Percentiles rank a stretch among this genome's conserved stretches.
Conservation (phyloP, 2,113 vertebrate genomes). For the Ciconia stormi region DNA sequence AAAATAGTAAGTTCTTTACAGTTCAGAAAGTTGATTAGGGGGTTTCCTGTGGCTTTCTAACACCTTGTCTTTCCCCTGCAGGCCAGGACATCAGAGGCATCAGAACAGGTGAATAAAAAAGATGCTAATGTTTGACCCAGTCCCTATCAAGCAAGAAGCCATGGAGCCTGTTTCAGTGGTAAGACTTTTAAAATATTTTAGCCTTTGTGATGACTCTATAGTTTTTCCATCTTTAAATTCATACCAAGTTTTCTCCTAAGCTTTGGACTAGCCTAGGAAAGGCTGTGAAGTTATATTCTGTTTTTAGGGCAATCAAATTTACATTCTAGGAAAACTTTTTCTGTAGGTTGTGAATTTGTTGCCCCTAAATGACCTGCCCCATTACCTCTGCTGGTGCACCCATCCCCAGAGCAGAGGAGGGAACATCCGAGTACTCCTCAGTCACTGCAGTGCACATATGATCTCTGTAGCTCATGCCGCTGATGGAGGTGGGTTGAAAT, state of each 20-base stretch:
- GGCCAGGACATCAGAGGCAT: conserved; percentile 34
- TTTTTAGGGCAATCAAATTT: not conserved
- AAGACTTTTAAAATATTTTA: conserved; percentile 46
- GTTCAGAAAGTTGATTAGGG: not conserved
- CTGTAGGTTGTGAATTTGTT: not conserved
- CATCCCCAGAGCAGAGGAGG: not conserved
- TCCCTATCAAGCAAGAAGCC: conserved; percentile 89
- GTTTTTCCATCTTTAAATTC: not conserved
- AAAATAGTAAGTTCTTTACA: not conserved
- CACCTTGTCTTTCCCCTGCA: not conserved
- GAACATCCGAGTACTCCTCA: not conserved
- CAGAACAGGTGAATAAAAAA: conserved; percentile 68
- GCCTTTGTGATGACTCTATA: not conserved
- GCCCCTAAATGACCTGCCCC: not conserved
- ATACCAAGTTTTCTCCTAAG: not conserved
- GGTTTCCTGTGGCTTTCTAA: not conserved
- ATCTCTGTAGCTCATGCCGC: not conserved
- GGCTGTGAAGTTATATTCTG: not conserved
- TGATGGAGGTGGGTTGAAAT: not conserved
- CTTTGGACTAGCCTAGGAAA: not conserved
- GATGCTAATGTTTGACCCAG: conserved; percentile 97
- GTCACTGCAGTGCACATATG: not conserved
- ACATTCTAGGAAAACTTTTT: not conserved
- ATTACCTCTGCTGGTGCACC: not conserved
- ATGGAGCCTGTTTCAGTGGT: conserved; percentile 90